Conservation (phyloP, 30 jellyfish, hydroid and myxozoan species). For the Aurelia aurita complex sp. Pacific region DNA sequence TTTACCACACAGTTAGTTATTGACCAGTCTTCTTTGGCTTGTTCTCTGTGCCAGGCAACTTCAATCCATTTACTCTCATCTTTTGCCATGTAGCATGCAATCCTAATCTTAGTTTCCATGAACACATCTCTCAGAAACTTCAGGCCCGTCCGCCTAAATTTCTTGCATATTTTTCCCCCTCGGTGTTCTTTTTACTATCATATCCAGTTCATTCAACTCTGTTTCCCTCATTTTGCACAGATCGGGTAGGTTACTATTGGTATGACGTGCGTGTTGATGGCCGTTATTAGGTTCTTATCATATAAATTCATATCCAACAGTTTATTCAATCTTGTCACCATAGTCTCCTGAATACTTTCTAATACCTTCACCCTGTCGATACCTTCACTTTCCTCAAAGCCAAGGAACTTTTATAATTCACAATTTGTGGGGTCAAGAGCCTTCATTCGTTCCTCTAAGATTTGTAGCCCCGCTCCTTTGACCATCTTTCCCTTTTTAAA, state of each 20-base stretch:
- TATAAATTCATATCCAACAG: background rate
- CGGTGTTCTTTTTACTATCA: background rate
- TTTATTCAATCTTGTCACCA: background rate
- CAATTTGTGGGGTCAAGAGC: background rate
- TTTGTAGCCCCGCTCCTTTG: too few relatives aligned
- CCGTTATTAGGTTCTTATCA: background rate
- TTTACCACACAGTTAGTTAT: too few relatives aligned
- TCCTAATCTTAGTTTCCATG: background rate
- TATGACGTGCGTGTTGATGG: background rate
- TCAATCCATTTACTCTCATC: too few relatives aligned
- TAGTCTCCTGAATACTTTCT: background rate
- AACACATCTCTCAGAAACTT: conserved; percentile 1
- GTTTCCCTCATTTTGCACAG: background rate
- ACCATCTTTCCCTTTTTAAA: too few relatives aligned
- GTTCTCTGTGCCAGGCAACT: too few relatives aligned
- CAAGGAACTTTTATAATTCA: background rate
- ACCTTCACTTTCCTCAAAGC: background rate
- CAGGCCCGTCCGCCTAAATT: conserved; percentile 14
- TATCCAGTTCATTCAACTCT: background rate
- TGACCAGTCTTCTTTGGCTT: too few relatives aligned
- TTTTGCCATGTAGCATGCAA: conserved; percentile 15
- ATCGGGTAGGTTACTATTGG: background rate
- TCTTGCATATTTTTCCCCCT: background rate
- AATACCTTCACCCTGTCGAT: background rate
- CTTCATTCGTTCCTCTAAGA: background rate